Conservation (phyloP, 92 coral and sea anemone species). For the Desmophyllum pertusum region DNA sequence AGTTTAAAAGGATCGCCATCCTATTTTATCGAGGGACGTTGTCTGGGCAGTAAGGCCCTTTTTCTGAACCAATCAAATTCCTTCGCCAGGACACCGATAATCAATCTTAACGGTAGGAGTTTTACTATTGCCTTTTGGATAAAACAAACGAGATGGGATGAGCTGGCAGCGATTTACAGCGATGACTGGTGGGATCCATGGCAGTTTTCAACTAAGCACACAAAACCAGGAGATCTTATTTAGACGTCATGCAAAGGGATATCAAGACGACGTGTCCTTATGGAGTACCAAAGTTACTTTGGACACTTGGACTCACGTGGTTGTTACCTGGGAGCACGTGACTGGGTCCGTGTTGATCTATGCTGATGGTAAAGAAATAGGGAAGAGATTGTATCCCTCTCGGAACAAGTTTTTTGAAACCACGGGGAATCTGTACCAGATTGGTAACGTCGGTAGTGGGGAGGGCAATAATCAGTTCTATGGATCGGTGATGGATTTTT, state of each 20-base stretch:
- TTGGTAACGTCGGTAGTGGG: constrained; percentile 3
- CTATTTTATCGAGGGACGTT: constrained; percentile 18
- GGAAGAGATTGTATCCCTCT: background rate
- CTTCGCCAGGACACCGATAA: constrained; percentile 8
- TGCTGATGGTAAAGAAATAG: background rate
- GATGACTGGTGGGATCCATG: constrained; percentile 19
- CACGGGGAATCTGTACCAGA: background rate
- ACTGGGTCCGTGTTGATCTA: background rate
- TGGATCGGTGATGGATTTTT: constrained; percentile 37
- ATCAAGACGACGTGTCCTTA: background rate
- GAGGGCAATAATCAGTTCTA: constrained; percentile 17
- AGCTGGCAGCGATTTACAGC: constrained; percentile 5
- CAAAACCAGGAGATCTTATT: background rate
- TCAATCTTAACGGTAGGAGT: background rate
- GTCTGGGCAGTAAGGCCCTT: background rate
- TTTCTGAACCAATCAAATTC: background rate
- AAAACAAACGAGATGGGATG: background rate
- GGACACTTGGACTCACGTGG: constrained; percentile 21
- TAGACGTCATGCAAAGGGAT: background rate
- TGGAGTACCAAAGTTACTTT: background rate
- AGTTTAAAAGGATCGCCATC: constrained; percentile 2
- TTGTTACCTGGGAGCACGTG: constrained; percentile 14
- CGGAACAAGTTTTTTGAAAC: background rate
- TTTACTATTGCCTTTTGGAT: constrained; percentile 37
- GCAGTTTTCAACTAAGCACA: constrained; percentile 5